Conservation (phyloP, 1,140 invertebrate species). For the Heliothis virescens region DNA sequence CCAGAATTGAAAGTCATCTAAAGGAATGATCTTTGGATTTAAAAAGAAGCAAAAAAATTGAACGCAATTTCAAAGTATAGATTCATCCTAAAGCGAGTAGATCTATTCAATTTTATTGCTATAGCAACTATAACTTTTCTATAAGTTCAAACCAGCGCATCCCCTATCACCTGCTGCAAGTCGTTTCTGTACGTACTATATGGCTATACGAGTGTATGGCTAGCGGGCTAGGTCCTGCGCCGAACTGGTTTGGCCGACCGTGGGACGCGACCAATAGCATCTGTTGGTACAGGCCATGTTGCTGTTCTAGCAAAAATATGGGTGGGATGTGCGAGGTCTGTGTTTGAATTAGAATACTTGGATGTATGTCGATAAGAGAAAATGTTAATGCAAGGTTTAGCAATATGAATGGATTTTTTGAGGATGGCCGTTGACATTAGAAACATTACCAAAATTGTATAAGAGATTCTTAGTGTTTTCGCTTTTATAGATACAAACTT, state of each 20-base stretch:
- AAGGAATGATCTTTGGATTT: too few relatives aligned
- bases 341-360: neutral
- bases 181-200: neutral
- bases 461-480: neutral
- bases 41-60: neutral
- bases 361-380: too few relatives aligned
- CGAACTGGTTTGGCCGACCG: slow-evolving; percentile 27
- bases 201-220: neutral
- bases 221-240: neutral
- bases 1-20: too few relatives aligned
- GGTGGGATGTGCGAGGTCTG: neutral
- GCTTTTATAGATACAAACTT: neutral
- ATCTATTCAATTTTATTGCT: too few relatives aligned
- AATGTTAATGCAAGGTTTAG: too few relatives aligned
- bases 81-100: too few relatives aligned
- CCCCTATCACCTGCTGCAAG: neutral
- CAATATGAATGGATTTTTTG: too few relatives aligned
- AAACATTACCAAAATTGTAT: too few relatives aligned
- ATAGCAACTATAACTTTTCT: too few relatives aligned
- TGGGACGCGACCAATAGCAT: neutral
- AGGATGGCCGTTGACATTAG: neutral
- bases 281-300: neutral
- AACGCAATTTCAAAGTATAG: too few relatives aligned
- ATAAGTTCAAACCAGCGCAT: neutral
- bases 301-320: neutral